Evolutionary conservation across 2,888 invertebrate genomes (phyloP), one percentile per base, ranked within the genome.

Genomic region (Cryptocheilus praepositus): DNA sequence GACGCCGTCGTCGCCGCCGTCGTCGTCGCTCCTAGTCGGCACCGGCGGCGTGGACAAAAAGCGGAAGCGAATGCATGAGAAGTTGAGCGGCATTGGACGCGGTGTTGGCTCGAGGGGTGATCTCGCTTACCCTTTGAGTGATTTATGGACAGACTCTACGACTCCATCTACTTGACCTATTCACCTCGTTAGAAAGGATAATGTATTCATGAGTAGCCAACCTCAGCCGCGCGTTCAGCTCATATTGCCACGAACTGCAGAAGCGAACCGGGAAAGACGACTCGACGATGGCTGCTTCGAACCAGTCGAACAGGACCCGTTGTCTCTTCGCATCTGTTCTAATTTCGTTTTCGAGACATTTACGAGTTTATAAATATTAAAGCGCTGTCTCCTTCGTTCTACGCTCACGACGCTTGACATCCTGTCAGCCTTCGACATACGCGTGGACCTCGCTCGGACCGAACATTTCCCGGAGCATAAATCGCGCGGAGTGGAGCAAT

Each of bases 171-270:
- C 83, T 85, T 85, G 85, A 84, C 85, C 85, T 84, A 82, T 85
- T 85, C 85, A 82, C 83, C 85, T 85, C 85, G 85, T 86, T 85
- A 83, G 78, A 82, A 83, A 82, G 84, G 82, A 83, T 84, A 85
- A 85, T 84, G 82, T 85, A 85, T 84, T 84, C 84, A 84, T 82
- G 85, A 84, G 78, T 73, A 74, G 77, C 74, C 74, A 72, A 71
- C 73, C 76, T 74, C 73, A 71, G 56, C 36, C 59, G 61, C 54
- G 44, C 22, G 58, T 18, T 58, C 19, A 43, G 62, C 44, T 36
- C 11, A 45, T 56, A 44, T 21, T 52, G 45, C 46, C 36, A 60
- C 53, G 53, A 70, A 49, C 49, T 18, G 49, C 49, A 49, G 49
- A 49, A 18, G 49, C 18, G 16, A 49, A n/a, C 16, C 3, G 18